These are phyloP conservation scores for Anhinga rufa DNA, from an alignment of 2,113 vertebrate genomes.

Conservation along the genomic window DNA sequence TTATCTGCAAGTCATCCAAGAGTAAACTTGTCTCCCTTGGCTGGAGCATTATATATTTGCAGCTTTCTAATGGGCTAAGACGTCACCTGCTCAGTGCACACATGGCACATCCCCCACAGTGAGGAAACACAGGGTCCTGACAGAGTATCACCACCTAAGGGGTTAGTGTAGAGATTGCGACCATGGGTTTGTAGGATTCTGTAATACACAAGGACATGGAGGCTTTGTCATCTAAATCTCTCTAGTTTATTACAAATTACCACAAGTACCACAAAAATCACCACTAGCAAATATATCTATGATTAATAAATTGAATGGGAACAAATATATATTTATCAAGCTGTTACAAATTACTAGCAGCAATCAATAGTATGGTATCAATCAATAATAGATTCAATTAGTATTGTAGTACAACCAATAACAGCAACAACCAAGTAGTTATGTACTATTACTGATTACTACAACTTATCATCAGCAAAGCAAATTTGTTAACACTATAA, in stretches of 20 bases:
- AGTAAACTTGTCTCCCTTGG: background rate
- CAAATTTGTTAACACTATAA: background rate
- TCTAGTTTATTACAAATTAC: background rate
- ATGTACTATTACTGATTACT: background rate
- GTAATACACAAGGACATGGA: fast-evolving
- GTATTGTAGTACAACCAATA: background rate
- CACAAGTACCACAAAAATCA: background rate
- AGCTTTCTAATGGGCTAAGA: background rate
- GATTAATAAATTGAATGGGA: background rate
- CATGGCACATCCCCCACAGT: fast-evolving
- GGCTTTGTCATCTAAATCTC: background rate
- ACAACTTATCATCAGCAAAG: background rate
- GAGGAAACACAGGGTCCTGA: background rate
- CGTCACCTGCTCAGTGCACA: background rate
- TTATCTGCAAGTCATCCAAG: background rate
- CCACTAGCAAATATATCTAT: background rate
- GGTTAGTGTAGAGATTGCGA: fast-evolving
- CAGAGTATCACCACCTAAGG: background rate
- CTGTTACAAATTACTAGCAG: background rate
- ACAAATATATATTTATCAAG: background rate
- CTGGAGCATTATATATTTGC: background rate
- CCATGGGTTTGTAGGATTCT: background rate
- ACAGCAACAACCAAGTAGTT: background rate
- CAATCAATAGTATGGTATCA: background rate
- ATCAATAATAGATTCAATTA: background rate